Percentiles rank a stretch among this genome's conserved stretches.
phyloP scores from a whole-genome alignment of 1,140 invertebrate species.

The Brachionus rubens region DNA sequence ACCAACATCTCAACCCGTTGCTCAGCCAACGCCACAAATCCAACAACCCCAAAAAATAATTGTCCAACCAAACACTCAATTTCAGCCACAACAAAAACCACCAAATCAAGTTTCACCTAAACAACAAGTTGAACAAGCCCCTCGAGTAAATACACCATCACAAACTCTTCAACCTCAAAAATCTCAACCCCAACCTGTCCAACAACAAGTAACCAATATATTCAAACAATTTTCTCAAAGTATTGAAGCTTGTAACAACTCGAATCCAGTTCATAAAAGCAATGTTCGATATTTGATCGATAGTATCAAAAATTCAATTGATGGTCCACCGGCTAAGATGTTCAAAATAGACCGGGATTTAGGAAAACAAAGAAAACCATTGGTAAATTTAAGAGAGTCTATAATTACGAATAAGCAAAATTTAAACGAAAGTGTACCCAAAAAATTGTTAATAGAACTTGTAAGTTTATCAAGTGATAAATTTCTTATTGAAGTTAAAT shows the following conservation, averaged over 20 bases:
- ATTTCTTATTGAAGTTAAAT: slow-evolving; percentile 10
- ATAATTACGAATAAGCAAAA: background rate
- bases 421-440: background rate
- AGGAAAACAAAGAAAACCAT: background rate
- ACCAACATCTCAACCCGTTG: background rate
- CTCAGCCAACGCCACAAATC: background rate
- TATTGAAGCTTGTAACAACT: slow-evolving; percentile 24
- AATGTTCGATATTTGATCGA: slow-evolving; percentile 43
- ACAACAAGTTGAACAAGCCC: background rate
- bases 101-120: background rate
- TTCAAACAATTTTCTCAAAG: background rate
- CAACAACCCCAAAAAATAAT: background rate
- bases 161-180: background rate
- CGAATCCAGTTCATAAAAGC: slow-evolving; percentile 37
- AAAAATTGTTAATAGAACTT: slow-evolving; percentile 9
- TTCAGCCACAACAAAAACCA: background rate
- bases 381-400: slow-evolving; percentile 20
- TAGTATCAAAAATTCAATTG: slow-evolving; percentile 36
- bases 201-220: background rate
- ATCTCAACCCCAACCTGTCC: background rate
- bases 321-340: slow-evolving; percentile 6
- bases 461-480: background rate
- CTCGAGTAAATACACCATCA: background rate
- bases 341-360: slow-evolving; percentile 1
- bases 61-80: background rate